A percentile compares a stretch with the other conserved stretches of the same genome.
These are phyloP conservation scores for Lithobates sylvaticus DNA, from an alignment of 2,797 vertebrate genomes.

Conservation along the genomic window DNA sequence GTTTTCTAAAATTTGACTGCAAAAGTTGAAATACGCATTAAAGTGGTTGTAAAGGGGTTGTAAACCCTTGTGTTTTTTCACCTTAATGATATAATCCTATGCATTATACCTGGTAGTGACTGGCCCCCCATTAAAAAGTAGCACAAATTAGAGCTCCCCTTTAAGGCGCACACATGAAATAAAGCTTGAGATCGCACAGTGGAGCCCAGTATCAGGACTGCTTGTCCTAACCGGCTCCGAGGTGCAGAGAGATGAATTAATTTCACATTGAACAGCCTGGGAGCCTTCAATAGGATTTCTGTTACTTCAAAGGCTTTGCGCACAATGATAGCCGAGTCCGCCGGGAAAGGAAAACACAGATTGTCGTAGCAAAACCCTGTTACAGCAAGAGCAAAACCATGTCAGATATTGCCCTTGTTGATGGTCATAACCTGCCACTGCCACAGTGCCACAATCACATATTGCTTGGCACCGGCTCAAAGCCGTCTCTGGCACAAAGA, in stretches of 20 bases:
- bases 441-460: not conserved
- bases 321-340: slow-evolving; percentile 18
- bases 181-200: not conserved
- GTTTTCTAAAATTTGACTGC: too few species aligned
- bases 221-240: not conserved
- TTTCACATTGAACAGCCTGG: not conserved
- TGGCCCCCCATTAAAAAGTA: too few species aligned
- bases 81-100: too few species aligned
- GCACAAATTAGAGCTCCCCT: not conserved
- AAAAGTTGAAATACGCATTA: too few species aligned
- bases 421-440: slow-evolving; percentile 14
- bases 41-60: too few species aligned
- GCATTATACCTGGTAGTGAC: too few species aligned
- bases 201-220: not conserved
- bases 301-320: slow-evolving; percentile 35
- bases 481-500: not conserved
- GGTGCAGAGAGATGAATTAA: slow-evolving; percentile 14
- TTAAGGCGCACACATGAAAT: not conserved
- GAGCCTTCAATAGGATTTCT: slow-evolving; percentile 24
- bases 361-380: slow-evolving; percentile 6
- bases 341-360: not conserved
- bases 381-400: slow-evolving; percentile 13
- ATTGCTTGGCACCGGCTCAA: not conserved
- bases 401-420: slow-evolving; percentile 18
- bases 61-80: too few species aligned